Percentiles rank a stretch among this genome's conserved stretches.
Evolutionary conservation across 2,888 invertebrate species (phyloP).

Genomic region (Chloroclysta siterata): DNA sequence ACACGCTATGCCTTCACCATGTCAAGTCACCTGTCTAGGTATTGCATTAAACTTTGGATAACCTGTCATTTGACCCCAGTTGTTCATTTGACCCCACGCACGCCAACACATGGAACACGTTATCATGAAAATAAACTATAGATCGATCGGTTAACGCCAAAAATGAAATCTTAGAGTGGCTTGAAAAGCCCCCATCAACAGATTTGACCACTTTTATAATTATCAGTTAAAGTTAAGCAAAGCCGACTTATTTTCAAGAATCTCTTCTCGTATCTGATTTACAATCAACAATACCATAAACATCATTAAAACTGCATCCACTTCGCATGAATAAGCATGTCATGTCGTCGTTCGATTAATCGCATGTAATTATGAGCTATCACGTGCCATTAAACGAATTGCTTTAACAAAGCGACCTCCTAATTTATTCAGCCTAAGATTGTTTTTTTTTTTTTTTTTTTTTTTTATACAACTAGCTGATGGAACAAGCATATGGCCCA

Average conservation of each 20-base stretch:
- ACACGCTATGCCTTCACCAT: background rate
- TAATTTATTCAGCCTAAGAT: conserved; percentile 31
- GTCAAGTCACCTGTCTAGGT: too few species aligned
- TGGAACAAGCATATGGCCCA: too few species aligned
- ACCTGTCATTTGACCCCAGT: too few species aligned
- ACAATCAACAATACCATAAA: conserved; percentile 23
- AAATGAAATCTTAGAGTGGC: too few species aligned
- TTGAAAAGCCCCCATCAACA: background rate
- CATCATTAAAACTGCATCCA: conserved; percentile 30
- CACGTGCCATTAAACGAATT: conserved; percentile 33
- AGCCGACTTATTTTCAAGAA: background rate
- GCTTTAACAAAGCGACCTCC: conserved; percentile 32
- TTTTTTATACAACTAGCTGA: too few species aligned
- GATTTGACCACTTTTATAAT: background rate
- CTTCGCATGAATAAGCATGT: conserved; percentile 33
- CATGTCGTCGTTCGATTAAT: conserved; percentile 33
- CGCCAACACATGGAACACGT: background rate
- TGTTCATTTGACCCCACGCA: too few species aligned
- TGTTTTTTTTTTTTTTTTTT: too few species aligned
- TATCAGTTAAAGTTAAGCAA: background rate
- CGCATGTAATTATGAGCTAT: conserved; percentile 27
- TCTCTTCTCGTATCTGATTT: conserved; percentile 21
- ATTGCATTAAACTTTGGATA: too few species aligned
- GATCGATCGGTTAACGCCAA: too few species aligned
- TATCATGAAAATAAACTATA: background rate